Evolutionary conservation across 2,888 invertebrate genomes (phyloP).

Genomic region (Sarcophaga carnaria): DNA sequence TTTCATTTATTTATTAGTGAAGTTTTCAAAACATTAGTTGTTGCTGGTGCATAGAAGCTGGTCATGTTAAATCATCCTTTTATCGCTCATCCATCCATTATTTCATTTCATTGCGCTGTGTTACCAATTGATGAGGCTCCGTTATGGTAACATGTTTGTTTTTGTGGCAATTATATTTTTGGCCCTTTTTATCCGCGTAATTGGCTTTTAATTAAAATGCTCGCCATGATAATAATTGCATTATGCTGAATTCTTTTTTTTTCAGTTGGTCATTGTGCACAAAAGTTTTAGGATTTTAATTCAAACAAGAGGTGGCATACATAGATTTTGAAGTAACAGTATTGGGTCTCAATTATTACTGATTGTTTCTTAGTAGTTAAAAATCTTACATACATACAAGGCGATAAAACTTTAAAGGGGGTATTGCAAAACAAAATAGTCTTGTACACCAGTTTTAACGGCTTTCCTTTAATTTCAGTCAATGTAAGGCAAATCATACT

Average conservation of each 20-base stretch:
- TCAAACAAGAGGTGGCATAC: neutral
- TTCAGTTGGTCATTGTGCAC: neutral
- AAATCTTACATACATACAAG: no score
- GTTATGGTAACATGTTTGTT: conserved; percentile 65
- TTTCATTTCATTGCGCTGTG: conserved; percentile 18
- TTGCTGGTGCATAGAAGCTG: conserved; percentile 49
- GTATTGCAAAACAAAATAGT: no score
- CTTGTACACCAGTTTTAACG: no score
- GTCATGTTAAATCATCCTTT: conserved; percentile 19
- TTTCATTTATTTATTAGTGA: conserved; percentile 63
- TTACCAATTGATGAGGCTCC: conserved; percentile 57
- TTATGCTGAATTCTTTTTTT: conserved; percentile 30
- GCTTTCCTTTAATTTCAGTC: no score
- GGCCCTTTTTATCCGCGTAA: conserved; percentile 65
- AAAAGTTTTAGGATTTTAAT: neutral
- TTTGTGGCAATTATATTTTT: conserved; percentile 66
- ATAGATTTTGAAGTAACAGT: no score
- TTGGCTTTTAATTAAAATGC: conserved; percentile 69
- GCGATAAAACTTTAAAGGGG: no score
- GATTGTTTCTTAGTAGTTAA: neutral
- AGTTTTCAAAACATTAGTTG: conserved; percentile 10
- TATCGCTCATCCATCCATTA: conserved; percentile 1
- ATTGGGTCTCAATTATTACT: conserved; percentile 1
- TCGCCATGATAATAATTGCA: conserved; percentile 61
- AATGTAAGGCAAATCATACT: no score